Percentiles rank a stretch among this genome's conserved stretches.
Evolutionary conservation across 1,140 invertebrate species (phyloP).

Genomic region (Drosophila nebulosa): DNA sequence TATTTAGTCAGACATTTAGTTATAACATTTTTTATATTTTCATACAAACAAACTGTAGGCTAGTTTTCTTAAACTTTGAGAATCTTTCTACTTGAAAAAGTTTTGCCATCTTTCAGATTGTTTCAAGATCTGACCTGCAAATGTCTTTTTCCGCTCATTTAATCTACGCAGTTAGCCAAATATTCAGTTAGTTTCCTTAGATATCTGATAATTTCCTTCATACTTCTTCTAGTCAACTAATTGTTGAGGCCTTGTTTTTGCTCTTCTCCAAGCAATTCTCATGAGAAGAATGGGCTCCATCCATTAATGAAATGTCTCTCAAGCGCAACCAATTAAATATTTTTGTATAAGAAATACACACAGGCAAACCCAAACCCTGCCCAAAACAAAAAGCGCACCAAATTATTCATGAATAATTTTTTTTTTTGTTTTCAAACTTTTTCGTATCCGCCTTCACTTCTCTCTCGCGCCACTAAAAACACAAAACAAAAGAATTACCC

Average conservation of each 20-base stretch:
- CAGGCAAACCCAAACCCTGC: conserved; percentile 5
- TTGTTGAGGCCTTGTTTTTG: neutral
- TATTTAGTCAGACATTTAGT: no score
- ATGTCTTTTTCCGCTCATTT: neutral
- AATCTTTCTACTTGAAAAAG: neutral
- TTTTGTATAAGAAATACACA: conserved; percentile 28
- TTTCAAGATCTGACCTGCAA: neutral
- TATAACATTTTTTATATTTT: no score
- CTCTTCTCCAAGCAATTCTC: neutral
- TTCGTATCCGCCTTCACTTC: conserved; percentile 7
- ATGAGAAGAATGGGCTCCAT: conserved; percentile 24
- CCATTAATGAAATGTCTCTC: conserved; percentile 56
- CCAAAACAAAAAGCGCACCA: conserved; percentile 27
- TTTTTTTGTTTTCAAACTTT: conserved; percentile 41
- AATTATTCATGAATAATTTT: conserved; percentile 66
- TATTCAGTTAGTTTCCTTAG: neutral
- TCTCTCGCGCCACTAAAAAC: neutral
- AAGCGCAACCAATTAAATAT: conserved; percentile 74
- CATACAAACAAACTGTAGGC: no score
- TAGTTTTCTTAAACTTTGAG: neutral
- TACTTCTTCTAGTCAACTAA: neutral
- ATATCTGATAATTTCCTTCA: neutral
- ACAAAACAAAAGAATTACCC: conserved; percentile 30
- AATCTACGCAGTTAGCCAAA: neutral
- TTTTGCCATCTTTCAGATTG: neutral